Conservation (phyloP, 1,140 invertebrate genomes). For the Agrypnia vestita region DNA sequence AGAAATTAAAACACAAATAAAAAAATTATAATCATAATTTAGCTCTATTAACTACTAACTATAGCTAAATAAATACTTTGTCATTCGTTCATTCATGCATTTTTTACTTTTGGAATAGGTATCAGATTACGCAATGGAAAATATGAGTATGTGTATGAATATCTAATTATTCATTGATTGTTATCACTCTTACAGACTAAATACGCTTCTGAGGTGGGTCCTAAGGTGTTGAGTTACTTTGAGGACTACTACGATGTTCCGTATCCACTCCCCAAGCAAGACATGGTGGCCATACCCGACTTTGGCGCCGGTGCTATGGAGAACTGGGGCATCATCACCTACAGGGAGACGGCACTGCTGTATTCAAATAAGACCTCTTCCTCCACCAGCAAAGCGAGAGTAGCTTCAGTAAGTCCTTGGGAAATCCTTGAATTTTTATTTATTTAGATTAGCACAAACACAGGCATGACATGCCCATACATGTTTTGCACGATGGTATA, state of each 20-base stretch:
- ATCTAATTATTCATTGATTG: background rate
- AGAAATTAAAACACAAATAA: no score
- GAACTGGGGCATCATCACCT: constrained; percentile 81
- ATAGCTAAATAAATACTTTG: no score
- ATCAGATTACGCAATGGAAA: no score
- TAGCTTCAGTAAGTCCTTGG: constrained; percentile 75
- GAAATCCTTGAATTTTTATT: no score
- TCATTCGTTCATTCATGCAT: no score
- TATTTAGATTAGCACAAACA: no score
- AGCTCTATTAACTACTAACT: no score
- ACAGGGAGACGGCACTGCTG: constrained; percentile 80
- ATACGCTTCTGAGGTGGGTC: constrained; percentile 80
- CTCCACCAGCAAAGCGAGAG: constrained; percentile 74
- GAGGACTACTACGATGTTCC: constrained; percentile 70
- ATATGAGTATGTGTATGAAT: no score
- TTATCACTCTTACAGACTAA: constrained; percentile 67
- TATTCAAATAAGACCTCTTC: constrained; percentile 80
- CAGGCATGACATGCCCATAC: no score
- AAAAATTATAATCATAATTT: no score
- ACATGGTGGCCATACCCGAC: constrained; percentile 83
- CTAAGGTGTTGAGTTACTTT: constrained; percentile 82
- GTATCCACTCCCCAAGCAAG: constrained; percentile 74
- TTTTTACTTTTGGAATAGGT: no score
- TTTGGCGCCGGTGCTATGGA: constrained; percentile 88
- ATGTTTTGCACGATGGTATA: no score